Percentiles rank a stretch among this genome's conserved stretches.
phyloP scores from a whole-genome alignment of 2,888 invertebrate species.

The Macrophya annulata region DNA sequence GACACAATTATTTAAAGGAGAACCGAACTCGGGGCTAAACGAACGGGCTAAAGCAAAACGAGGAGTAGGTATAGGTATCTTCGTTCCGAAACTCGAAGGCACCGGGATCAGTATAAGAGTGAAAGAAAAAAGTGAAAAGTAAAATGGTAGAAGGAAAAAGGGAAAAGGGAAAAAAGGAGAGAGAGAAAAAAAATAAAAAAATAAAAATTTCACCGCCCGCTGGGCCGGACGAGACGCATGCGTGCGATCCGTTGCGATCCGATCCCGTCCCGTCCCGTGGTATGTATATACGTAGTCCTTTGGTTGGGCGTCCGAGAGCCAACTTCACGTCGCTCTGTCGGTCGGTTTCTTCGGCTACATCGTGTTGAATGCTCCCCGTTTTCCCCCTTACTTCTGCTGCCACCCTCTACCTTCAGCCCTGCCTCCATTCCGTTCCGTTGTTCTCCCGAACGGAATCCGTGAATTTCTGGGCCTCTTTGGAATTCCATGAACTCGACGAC shows the following conservation, averaged over 20 bases:
- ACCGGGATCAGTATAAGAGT: constrained; percentile 58
- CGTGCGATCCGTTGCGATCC: constrained; percentile 72
- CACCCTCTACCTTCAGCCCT: constrained; percentile 52
- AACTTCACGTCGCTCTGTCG: constrained; percentile 36
- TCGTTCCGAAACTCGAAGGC: constrained; percentile 44
- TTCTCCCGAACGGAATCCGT: constrained; percentile 68
- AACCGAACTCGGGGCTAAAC: constrained; percentile 70
- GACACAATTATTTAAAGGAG: constrained; percentile 74
- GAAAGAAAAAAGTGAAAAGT: constrained; percentile 59
- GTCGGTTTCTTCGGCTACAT: constrained; percentile 14
- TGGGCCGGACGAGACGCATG: constrained; percentile 74
- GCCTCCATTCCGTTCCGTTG: constrained; percentile 57
- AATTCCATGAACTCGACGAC: constrained; percentile 64
- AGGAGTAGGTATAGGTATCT: not conserved
- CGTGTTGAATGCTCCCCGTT: constrained; percentile 48
- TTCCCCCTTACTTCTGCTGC: constrained; percentile 56
- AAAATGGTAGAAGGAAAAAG: constrained; percentile 57
- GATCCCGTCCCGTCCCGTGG: constrained; percentile 58
- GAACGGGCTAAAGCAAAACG: constrained; percentile 59
- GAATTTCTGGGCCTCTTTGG: constrained; percentile 68
- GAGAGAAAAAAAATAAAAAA: constrained; percentile 58
- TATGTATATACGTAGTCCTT: constrained; percentile 17
- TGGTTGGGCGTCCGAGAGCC: constrained; percentile 21
- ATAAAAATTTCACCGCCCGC: constrained; percentile 74
- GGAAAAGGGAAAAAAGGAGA: constrained; percentile 57